These are phyloP conservation scores for Sebastes jordani DNA, from an alignment of 2,797 vertebrate genomes.

Conservation along the genomic window DNA sequence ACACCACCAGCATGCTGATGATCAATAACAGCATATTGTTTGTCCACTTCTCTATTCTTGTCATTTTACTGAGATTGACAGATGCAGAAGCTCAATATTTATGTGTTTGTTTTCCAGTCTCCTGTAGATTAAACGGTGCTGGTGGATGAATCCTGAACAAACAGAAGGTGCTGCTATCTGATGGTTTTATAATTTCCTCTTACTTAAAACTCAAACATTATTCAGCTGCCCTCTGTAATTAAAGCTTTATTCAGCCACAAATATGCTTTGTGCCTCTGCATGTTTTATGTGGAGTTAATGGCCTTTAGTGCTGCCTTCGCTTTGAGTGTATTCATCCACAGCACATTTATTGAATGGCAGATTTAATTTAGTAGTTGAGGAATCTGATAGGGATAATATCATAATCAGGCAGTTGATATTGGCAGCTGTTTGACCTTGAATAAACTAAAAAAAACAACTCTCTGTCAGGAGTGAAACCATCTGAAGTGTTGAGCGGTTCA, in stretches of 20 bases:
- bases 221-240: conserved; percentile 68
- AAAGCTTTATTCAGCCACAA: conserved; percentile 61
- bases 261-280: conserved; percentile 48
- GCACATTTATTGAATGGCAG: conserved; percentile 47
- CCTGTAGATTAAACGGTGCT: conserved; percentile 75
- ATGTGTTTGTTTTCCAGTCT: conserved; percentile 76
- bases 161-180: conserved; percentile 75
- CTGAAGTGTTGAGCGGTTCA: conserved; percentile 50
- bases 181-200: conserved; percentile 77
- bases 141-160: conserved; percentile 78
- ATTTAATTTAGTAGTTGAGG: conserved; percentile 33
- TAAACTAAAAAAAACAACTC: conserved; percentile 30
- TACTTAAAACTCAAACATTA: conserved; percentile 74
- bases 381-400: conserved; percentile 49
- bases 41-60: conserved; percentile 3
- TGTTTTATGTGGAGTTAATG: conserved; percentile 59
- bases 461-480: conserved; percentile 38
- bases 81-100: conserved; percentile 83
- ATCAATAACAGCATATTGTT: conserved; percentile 30
- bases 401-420: conserved; percentile 59
- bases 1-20: background rate
- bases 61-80: conserved; percentile 51
- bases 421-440: conserved; percentile 58
- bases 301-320: conserved; percentile 34
- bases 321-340: conserved; percentile 51